Evolutionary conservation across 2,888 invertebrate species (phyloP), one percentile per base, ranked within the genome.

Genomic region (Candidula unifasciata): DNA sequence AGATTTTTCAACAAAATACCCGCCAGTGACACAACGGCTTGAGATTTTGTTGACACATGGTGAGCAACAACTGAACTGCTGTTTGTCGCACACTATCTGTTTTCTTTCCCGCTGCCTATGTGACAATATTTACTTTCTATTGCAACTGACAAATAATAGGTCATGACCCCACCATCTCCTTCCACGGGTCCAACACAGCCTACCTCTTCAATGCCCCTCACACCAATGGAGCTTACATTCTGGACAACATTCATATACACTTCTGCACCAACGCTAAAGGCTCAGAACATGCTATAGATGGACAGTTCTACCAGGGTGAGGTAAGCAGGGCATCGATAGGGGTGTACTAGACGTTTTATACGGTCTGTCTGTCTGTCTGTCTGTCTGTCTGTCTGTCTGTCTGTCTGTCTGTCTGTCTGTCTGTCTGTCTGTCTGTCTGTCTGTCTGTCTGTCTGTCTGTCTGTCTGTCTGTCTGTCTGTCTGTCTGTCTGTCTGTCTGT

Each of bases 241-340:
- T 71, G 24, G 37, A 71, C 44, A 71, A 71, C 44, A 44, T 71
- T 24, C 71, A 71, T 44, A n/a, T 71, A 3, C 71, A 71, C 71
- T 71, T 71, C 71, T 71, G 71, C n/a, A 44, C 71, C 6, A n/a
- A 24, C 0, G 3, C 71, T 13, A 71, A n/a, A 6, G 71, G 71
- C 3, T 71, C 71, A 1, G 71, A 71, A 13, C 71, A 71, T n/a
- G 44, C 71, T 5, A 71, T 71, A 24, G 44, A 71, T n/a, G 71
- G 71, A 21, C 21, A 71, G 37, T 71, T 71, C 44, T 44, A 37
- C 24, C 24, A 44, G 24, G 37, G 71, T 8, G 71, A 71, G 71
- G 71, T 44, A 35, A 44, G 71, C n/a, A n/a, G 10, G 18, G 18
- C n/a, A n/a, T n/a, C n/a, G n/a, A n/a, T n/a, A n/a, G 44, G 44